Evolutionary conservation across 2,113 vertebrate species (phyloP).

Genomic region (Eidolon helvum): DNA sequence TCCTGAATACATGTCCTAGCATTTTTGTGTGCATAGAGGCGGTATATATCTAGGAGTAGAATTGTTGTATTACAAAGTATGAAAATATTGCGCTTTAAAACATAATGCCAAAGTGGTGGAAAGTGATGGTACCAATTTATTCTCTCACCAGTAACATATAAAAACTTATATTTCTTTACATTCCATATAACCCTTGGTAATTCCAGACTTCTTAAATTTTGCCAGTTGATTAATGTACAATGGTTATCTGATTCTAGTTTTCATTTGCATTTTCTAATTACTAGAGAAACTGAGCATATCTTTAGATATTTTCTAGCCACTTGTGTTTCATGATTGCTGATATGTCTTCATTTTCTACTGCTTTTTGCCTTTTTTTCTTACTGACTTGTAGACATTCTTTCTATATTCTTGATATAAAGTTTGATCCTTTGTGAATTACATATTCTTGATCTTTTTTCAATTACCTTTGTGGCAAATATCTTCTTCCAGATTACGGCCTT

Average conservation of each 20-base stretch:
- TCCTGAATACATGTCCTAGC: background rate
- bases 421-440: background rate
- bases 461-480: background rate
- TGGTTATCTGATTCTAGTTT: background rate
- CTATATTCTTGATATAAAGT: background rate
- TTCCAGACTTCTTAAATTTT: background rate
- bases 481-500: background rate
- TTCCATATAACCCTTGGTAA: background rate
- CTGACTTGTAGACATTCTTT: background rate
- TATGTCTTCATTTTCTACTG: background rate
- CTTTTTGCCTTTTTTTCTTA: background rate
- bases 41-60: background rate
- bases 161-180: background rate
- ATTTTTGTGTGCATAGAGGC: accelerated
- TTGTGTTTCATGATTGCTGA: background rate
- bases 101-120: background rate
- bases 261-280: background rate
- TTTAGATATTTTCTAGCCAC: background rate
- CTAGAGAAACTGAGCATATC: background rate
- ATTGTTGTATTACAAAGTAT: background rate
- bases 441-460: background rate
- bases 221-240: background rate
- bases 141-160: background rate
- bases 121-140: background rate
- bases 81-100: background rate